phyloP scores from a whole-genome alignment of 2,888 invertebrate species.

The Phymatocera aterrima region DNA sequence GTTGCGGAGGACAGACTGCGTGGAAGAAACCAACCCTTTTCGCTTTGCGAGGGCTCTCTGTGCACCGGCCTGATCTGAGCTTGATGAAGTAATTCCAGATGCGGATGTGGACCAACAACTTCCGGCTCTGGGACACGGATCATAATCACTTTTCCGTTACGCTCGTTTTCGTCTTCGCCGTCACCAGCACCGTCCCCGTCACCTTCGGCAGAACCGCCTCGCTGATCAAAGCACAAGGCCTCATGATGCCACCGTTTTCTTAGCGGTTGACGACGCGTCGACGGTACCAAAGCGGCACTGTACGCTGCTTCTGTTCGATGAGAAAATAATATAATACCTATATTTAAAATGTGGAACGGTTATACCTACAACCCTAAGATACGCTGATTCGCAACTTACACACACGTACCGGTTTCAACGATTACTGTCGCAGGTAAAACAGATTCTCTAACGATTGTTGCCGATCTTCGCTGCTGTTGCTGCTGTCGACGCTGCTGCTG shows the following conservation, averaged over 20 bases:
- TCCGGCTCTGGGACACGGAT: slow-evolving; percentile 71
- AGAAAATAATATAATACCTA: not conserved
- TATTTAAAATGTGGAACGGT: not conserved
- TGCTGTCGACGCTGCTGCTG: slow-evolving; percentile 39
- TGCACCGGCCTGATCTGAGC: slow-evolving; percentile 67
- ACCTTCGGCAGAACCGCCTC: slow-evolving; percentile 4
- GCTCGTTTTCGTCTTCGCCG: not conserved
- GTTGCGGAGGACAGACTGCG: not conserved
- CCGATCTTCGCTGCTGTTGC: slow-evolving; percentile 25
- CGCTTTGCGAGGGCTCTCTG: slow-evolving; percentile 69
- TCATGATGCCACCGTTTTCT: slow-evolving; percentile 66
- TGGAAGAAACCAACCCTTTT: slow-evolving; percentile 64
- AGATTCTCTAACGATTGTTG: not conserved
- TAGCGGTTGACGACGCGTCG: slow-evolving; percentile 59
- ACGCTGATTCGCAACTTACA: not conserved
- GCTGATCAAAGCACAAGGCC: slow-evolving; percentile 24
- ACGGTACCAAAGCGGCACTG: not conserved
- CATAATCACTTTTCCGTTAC: slow-evolving; percentile 59
- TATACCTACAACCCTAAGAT: not conserved
- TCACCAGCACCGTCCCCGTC: not conserved
- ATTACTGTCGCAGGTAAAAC: not conserved
- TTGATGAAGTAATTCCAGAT: slow-evolving; percentile 68
- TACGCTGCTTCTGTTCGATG: slow-evolving; percentile 11
- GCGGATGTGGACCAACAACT: slow-evolving; percentile 66
- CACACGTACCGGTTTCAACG: slow-evolving; percentile 16